A percentile compares a stretch with the other conserved stretches of the same genome.
Evolutionary conservation across 2,888 invertebrate species (phyloP).

Genomic region (Campoletis raptor): DNA sequence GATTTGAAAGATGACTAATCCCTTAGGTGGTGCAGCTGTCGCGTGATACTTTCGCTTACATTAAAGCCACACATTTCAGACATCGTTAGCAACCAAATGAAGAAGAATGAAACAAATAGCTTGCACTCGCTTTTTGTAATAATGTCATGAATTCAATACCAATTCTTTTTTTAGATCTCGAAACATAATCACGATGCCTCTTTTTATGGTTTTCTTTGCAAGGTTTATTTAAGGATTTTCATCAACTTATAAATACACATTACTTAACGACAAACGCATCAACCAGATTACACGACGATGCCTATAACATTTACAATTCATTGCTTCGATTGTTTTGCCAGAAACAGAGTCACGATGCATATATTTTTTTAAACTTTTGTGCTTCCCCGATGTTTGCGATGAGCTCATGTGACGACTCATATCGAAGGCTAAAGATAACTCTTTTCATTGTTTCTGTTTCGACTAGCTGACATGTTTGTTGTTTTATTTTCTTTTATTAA

Average conservation of each 20-base stretch:
- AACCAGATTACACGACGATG: slow-evolving; percentile 13
- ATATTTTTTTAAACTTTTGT: not conserved
- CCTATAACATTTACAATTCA: slow-evolving; percentile 49
- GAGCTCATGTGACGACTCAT: slow-evolving; percentile 2
- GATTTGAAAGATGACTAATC: slow-evolving; percentile 60
- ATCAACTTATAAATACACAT: slow-evolving; percentile 25
- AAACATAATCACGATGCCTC: slow-evolving; percentile 38
- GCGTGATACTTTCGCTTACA: slow-evolving; percentile 63
- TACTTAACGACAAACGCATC: slow-evolving; percentile 26
- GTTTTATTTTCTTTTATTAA: not conserved
- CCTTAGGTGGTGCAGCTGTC: slow-evolving; percentile 61
- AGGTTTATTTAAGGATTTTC: slow-evolving; percentile 51
- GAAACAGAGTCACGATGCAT: slow-evolving; percentile 22
- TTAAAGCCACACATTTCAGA: slow-evolving; percentile 28
- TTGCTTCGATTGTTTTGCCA: slow-evolving; percentile 41
- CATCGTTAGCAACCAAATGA: slow-evolving; percentile 41
- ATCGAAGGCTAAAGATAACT: slow-evolving; percentile 8
- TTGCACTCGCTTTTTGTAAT: slow-evolving; percentile 5
- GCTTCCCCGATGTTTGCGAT: not conserved
- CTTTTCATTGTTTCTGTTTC: not conserved
- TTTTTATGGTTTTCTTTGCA: slow-evolving; percentile 32
- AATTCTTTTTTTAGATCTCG: slow-evolving; percentile 10
- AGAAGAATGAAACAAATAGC: slow-evolving; percentile 14
- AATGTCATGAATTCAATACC: slow-evolving; percentile 7
- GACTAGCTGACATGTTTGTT: not conserved